These are phyloP conservation scores for Mechanitis mazaeus DNA, from an alignment of 2,888 invertebrate genomes.

Conservation along the genomic window DNA sequence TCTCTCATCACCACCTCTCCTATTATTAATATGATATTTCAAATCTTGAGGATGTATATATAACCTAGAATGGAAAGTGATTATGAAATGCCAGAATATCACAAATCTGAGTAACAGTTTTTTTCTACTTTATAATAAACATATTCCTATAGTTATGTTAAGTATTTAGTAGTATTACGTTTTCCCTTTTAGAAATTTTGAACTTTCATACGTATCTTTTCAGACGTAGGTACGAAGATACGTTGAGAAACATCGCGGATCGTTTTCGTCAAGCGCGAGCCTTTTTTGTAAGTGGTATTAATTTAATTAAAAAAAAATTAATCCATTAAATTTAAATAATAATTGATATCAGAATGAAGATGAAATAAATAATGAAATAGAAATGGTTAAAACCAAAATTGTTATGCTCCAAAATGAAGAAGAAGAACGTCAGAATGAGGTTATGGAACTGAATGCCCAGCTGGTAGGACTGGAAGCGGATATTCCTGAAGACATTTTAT, in stretches of 20 bases:
- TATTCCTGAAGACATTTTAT: conserved; percentile 46
- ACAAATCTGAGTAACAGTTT: too few relatives aligned
- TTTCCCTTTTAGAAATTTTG: too few relatives aligned
- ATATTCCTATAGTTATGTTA: too few relatives aligned
- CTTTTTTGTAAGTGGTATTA: conserved; percentile 47
- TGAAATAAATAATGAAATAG: conserved; percentile 41
- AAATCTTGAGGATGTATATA: too few relatives aligned
- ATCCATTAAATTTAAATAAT: background rate
- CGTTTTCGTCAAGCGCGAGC: conserved; percentile 46
- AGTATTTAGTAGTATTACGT: too few relatives aligned
- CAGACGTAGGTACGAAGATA: conserved; percentile 54
- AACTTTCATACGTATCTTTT: conserved; percentile 23
- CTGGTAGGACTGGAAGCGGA: conserved; percentile 34
- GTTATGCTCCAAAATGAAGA: conserved; percentile 37
- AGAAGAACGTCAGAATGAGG: conserved; percentile 34
- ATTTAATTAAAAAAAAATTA: background rate
- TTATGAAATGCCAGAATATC: too few relatives aligned
- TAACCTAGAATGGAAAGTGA: too few relatives aligned
- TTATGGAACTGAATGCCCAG: conserved; percentile 38
- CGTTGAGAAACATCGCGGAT: conserved; percentile 48
- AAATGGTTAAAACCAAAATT: conserved; percentile 35
- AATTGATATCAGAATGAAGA: conserved; percentile 44
- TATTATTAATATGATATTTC: too few relatives aligned
- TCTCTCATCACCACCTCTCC: too few relatives aligned
- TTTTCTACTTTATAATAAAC: too few relatives aligned